A percentile compares a stretch with the other conserved stretches of the same genome.
Evolutionary conservation across 2,888 invertebrate species (phyloP).

Genomic region (Alentia gelatinosa): DNA sequence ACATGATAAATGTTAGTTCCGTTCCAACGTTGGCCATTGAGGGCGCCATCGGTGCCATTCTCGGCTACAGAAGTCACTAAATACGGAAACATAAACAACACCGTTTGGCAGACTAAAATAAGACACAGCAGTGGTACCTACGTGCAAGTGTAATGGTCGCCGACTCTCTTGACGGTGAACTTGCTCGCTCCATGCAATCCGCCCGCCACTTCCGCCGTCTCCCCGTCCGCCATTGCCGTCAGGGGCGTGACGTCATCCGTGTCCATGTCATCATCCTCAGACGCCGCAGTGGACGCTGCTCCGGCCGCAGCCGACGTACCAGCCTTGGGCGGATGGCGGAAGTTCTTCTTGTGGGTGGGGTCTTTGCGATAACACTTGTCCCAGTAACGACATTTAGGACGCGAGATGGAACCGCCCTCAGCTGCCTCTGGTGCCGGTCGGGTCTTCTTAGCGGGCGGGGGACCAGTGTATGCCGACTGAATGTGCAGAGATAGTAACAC

Average conservation of each 20-base stretch:
- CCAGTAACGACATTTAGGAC: slow-evolving; percentile 84
- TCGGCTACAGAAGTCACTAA: too few relatives aligned
- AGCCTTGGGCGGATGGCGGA: slow-evolving; percentile 83
- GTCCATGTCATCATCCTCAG: neutral
- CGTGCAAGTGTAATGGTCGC: slow-evolving; percentile 74
- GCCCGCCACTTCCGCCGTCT: slow-evolving; percentile 68
- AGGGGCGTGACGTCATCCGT: slow-evolving; percentile 65
- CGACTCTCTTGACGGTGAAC: slow-evolving; percentile 70
- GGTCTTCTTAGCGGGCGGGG: slow-evolving; percentile 13
- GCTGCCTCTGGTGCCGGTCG: slow-evolving; percentile 53
- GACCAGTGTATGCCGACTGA: too few relatives aligned
- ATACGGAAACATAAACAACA: too few relatives aligned
- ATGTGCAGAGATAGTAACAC: too few relatives aligned
- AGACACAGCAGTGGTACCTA: slow-evolving; percentile 69
- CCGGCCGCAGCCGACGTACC: slow-evolving; percentile 78
- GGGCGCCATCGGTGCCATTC: too few relatives aligned
- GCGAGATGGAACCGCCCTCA: neutral
- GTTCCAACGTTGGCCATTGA: too few relatives aligned
- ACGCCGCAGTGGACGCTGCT: neutral
- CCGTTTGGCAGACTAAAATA: too few relatives aligned
- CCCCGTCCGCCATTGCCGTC: slow-evolving; percentile 70
- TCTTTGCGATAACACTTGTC: slow-evolving; percentile 85
- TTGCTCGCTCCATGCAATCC: slow-evolving; percentile 59
- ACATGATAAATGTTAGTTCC: too few relatives aligned
- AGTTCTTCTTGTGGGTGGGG: slow-evolving; percentile 83